Conservation (phyloP, 2,113 vertebrate species). For the Strix uralensis region DNA sequence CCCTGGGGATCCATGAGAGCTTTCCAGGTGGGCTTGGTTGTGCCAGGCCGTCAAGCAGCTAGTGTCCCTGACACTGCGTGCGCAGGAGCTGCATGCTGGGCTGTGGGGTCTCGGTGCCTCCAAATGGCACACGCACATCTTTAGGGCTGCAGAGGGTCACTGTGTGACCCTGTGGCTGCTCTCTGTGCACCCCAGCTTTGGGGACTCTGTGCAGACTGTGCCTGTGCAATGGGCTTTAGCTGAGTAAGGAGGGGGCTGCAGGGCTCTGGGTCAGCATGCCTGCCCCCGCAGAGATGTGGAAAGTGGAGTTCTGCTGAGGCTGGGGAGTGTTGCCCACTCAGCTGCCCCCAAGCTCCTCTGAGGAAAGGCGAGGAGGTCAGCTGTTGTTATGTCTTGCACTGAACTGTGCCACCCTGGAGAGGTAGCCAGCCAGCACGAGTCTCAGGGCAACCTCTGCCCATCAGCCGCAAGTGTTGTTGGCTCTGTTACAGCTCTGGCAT, state of each 20-base stretch:
- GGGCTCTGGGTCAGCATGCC: neutral
- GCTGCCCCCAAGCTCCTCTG: neutral
- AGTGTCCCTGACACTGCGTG: fast-evolving
- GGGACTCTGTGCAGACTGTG: neutral
- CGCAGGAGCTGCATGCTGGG: neutral
- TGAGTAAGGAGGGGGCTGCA: neutral
- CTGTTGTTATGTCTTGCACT: neutral
- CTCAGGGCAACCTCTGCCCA: neutral
- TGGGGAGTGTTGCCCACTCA: neutral
- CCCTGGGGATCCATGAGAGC: fast-evolving
- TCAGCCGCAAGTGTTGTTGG: neutral
- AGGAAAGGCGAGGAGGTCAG: neutral
- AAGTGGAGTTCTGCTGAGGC: neutral
- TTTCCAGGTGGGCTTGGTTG: neutral
- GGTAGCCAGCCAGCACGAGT: neutral
- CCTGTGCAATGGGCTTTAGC: fast-evolving
- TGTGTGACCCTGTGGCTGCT: neutral
- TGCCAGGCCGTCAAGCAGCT: neutral
- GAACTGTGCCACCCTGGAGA: neutral
- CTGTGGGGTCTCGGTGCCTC: fast-evolving
- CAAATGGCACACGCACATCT: neutral
- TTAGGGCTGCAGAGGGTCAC: neutral
- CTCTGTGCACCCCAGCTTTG: neutral
- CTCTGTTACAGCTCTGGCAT: neutral
- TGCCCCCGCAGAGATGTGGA: neutral